Base-by-base conservation (phyloP, 2,888 invertebrate species). In the Oligia latruncula region DNA sequence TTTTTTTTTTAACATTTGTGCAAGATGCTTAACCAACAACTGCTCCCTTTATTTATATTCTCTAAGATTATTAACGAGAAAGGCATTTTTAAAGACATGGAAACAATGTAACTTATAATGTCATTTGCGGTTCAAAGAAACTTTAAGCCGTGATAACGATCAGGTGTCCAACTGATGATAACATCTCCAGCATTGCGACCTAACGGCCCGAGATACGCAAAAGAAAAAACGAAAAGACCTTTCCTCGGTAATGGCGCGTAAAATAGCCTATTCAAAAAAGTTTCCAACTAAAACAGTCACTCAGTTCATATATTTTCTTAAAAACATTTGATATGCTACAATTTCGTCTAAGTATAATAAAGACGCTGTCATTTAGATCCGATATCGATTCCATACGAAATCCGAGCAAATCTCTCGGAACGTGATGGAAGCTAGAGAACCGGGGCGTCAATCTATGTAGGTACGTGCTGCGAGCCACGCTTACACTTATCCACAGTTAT, bases 401-500 rank as follows among this genome's bases (percentile, higher is more conserved):
- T 83, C 83, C 90, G 82, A 81, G 82, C 89, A 85, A 88, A 90
- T 89, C 83, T 90, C 65, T 79, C n/a, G 49, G 75, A 78, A 89
- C 89, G 87, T 88, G 85, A 89, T 82, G 70, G 72, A 76, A 86
- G 71, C 78, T 77, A 71, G 65, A 46, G 73, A 74, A 82, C 75
- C 83, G 60, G 68, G 73, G 82, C 85, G 85, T 82, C 86, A 86
- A 85, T 86, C 87, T 89, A 87, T 80, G 75, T 78, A 86, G 49
- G 67, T 81, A 82, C 89, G 90, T 89, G 89, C 83, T 80, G 71
- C 77, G 78, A 83, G 73, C 75, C 71, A 72, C 85, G 83, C 81
- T 89, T 80, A 87, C 86, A 89, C 88, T 87, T 87, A 90, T 88
- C 85, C 89, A 60, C 81, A 84, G 90, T 91, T 93, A 93, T 92